Base-by-base conservation (phyloP, 1,140 invertebrate genomes). In the Micrasema minimum region DNA sequence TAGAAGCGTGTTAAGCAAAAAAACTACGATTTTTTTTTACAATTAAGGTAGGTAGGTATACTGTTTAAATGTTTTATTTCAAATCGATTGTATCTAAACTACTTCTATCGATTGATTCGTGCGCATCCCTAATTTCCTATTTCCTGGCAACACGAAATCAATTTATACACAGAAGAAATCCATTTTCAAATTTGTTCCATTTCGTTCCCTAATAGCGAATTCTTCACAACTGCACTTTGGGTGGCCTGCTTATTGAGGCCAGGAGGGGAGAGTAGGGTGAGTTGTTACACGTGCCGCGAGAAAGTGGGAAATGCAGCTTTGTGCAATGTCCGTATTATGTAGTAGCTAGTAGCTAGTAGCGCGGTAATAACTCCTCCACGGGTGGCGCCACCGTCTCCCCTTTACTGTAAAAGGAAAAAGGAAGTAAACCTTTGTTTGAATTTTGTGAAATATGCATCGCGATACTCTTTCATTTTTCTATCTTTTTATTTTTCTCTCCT, bases 241-340 rank as follows among this genome's bases (percentile, higher is more conserved):
- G 37, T 41, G 37, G 64, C 18, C 41, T 68, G 73, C 46, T 59
- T 61, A 26, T 53, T 67, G 72, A 53, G 68, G 62, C 26, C 43
- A 38, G 59, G 65, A 65, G 69, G 59, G n/a, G 43, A 22, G 45
- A 16, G 38, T 51, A 43, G 68, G 75, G 78, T 75, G 66, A 75
- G 55, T 78, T 75, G 77, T 66, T 72, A 65, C 74, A 75, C 74
- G 71, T 75, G 74, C 66, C 70, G 37, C 45, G 43, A 31, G 57
- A 18, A 61, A 57, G 50, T 31, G 45, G 55, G 31, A 46, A 71
- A 31, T 74, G 57, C 72, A 57, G 46, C 35, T 23, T 45, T 61
- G 59, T 69, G 64, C 59, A 61, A 43, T 20, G 73, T 16, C 3
- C 7, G 10, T 12, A n/a, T n/a, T n/a, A n/a, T n/a, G n/a, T n/a